A percentile compares a stretch with the other conserved stretches of the same genome.
These are phyloP conservation scores for Gymnothorax javanicus DNA, from an alignment of 2,797 vertebrate species.

Conservation along the genomic window DNA sequence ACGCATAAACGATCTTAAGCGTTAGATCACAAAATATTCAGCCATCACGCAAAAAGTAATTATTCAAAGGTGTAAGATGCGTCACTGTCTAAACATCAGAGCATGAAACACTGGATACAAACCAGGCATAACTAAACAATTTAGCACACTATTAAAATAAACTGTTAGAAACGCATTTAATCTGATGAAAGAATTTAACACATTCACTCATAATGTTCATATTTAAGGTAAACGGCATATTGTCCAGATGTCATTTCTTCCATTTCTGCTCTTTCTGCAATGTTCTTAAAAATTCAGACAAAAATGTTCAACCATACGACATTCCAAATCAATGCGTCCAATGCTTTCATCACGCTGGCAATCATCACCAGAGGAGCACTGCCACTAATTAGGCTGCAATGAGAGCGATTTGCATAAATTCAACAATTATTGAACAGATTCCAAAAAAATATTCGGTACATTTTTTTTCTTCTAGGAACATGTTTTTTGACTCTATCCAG, in stretches of 20 bases:
- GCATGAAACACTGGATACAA: background rate
- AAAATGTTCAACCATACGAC: background rate
- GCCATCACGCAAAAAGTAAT: too few species aligned
- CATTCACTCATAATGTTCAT: too few species aligned
- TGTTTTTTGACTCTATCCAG: background rate
- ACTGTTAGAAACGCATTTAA: too few species aligned
- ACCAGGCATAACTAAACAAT: background rate
- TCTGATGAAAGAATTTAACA: too few species aligned
- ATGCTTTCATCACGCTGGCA: background rate
- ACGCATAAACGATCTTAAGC: background rate
- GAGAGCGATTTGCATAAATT: background rate
- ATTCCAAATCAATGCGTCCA: background rate
- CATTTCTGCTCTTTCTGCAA: background rate
- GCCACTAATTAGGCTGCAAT: background rate
- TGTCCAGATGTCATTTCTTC: background rate
- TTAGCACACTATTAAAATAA: too few species aligned
- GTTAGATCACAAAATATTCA: too few species aligned
- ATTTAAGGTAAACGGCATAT: background rate
- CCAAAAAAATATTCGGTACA: background rate
- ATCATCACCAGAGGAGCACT: background rate
- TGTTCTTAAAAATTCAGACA: background rate
- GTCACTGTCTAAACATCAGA: too few species aligned
- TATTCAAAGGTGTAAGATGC: too few species aligned
- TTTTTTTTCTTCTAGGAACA: background rate
- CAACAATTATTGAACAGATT: constrained; percentile 3